Conservation (phyloP, 2,113 vertebrate genomes). For the Malurus melanocephalus region DNA sequence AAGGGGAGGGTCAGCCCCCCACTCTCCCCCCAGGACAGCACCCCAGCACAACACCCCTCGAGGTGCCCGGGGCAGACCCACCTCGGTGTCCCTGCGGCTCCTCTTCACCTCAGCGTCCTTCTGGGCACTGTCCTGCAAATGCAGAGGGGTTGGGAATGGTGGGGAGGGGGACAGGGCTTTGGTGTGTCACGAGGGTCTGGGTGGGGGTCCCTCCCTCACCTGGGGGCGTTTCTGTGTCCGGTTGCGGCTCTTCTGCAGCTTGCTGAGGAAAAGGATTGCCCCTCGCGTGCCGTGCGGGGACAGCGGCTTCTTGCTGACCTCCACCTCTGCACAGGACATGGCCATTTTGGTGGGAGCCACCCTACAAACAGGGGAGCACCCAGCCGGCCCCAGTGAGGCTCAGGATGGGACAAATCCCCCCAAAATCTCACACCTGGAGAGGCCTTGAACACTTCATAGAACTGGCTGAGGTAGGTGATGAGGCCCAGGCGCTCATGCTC, state of each 20-base stretch:
- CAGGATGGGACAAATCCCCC: background rate
- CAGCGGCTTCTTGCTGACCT: conserved; percentile 40
- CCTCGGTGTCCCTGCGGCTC: background rate
- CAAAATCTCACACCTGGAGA: conserved; percentile 2
- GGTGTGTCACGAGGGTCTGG: background rate
- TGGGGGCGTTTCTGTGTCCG: conserved; percentile 71
- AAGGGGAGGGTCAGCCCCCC: background rate
- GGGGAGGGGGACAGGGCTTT: background rate
- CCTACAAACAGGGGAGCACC: background rate
- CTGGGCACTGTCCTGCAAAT: conserved; percentile 5
- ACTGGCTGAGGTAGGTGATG: conserved; percentile 91
- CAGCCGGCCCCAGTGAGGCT: background rate
- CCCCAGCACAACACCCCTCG: background rate
- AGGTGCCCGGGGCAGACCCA: background rate
- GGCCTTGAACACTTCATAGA: conserved; percentile 76
- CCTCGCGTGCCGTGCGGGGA: conserved; percentile 65
- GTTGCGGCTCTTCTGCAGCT: conserved; percentile 82
- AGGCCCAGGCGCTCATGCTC: conserved; percentile 83
- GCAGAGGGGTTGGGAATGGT: background rate
- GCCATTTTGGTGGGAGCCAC: background rate
- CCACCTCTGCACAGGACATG: conserved; percentile 33
- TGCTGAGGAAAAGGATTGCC: conserved; percentile 87
- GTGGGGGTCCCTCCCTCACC: conserved; percentile 17
- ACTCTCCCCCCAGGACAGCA: background rate
- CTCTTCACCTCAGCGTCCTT: conserved; percentile 40